Evolutionary conservation across 2,888 invertebrate species (phyloP), one percentile per base, ranked within the genome.

Genomic region (Alloscopus bannaensis): DNA sequence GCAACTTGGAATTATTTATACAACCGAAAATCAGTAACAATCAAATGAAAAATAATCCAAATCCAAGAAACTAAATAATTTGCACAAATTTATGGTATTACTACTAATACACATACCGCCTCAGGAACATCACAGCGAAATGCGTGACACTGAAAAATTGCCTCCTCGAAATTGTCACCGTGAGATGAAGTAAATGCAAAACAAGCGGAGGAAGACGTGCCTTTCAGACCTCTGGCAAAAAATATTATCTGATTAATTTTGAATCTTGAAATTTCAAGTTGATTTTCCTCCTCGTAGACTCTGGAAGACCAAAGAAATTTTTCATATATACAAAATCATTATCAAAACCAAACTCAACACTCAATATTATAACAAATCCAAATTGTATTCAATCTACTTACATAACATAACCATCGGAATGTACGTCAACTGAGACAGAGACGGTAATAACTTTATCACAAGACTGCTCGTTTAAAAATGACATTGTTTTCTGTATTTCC

Each of bases 121-220:
- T 98, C 97, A 29, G 95, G 94, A 87, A 96, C 94, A 88, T 96
- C 95, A 89, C 98, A 98, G 77, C 97, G 92, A 90, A 99, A 99
- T 60, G 97, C 96, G 90, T 99, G 98, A 90, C 99, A 99, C 89
- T 98, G 95, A 89, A 97, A 98, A 81, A 98, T 93, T 59, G 95
- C 94, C 0, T 94, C 93, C 89, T 95, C 95, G 85, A 93, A 92
- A 36, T 94, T 94, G 87, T 96, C 95, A 0, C 97, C 97, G 88
- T 97, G 96, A 60, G 97, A 94, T 93, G 97, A 98, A 0, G 98
- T 98, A 89, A 99, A 98, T 8, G 98, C 98, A 90, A 99, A 99
- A 89, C 99, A 99, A n/a, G 95, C 93, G 0, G 94, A 93, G 86
- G 98, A 97, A 0, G 92, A 90, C 22, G 94, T 93, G 59, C 93